A percentile compares a stretch with the other conserved stretches of the same genome.
phyloP scores from a whole-genome alignment of 2,113 vertebrate genomes.

The Terrapene triunguis region DNA sequence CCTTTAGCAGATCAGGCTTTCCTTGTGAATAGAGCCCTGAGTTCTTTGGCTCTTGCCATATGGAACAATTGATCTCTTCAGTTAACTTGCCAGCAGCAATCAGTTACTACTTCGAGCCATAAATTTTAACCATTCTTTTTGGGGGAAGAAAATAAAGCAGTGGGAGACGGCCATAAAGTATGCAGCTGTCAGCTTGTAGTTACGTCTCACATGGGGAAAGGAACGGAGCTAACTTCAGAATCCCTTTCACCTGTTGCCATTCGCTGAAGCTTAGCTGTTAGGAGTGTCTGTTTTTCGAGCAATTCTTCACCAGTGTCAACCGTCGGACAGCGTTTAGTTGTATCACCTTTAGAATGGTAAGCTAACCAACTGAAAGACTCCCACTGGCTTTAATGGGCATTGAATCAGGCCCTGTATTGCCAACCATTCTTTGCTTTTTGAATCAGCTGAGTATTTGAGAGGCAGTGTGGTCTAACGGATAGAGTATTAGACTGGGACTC shows the following conservation, averaged over 20 bases:
- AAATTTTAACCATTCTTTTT: constrained; percentile 78
- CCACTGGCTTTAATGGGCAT: not conserved
- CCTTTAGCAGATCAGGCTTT: constrained; percentile 84
- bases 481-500: not conserved
- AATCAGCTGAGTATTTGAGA: not conserved
- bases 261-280: not conserved
- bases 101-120: constrained; percentile 77
- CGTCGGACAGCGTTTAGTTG: not conserved
- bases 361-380: not conserved
- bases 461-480: not conserved
- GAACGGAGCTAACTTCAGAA: constrained; percentile 28
- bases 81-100: constrained; percentile 81
- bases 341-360: not conserved
- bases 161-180: constrained; percentile 72
- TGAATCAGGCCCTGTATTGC: not conserved
- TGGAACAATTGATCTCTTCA: constrained; percentile 86
- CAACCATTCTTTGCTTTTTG: not conserved
- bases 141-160: constrained; percentile 72
- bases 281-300: not conserved
- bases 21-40: constrained; percentile 77
- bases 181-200: constrained; percentile 74
- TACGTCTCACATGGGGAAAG: constrained; percentile 57
- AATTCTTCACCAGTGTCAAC: not conserved
- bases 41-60: constrained; percentile 80
- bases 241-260: constrained; percentile 59